Base-by-base conservation (phyloP, 2,797 vertebrate species). In the Clamator glandarius region DNA sequence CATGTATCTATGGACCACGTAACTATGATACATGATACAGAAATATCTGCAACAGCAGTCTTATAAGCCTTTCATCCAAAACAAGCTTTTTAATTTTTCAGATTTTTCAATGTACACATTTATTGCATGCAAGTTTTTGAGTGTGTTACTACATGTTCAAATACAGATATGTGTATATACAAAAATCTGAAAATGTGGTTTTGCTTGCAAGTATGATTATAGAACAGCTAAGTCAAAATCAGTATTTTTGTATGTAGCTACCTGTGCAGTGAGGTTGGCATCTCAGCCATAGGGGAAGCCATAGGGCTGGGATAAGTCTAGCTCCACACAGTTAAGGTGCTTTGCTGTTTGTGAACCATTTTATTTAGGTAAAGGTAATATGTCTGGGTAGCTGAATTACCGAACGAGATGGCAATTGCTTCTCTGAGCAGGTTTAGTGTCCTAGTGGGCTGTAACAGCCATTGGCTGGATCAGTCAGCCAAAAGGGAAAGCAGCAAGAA, bases 401-500 rank as follows among this genome's bases (percentile, higher is more conserved):
- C 62, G 48, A 70, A 84, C 31, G 29, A 54, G 59, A 64, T n/a
- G 36, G 23, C 1, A 2, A 50, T 62, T 85, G 20, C 28, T 13
- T 78, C 35, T 59, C 41, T 54, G 15, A 82, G 58, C 42, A 78
- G 33, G 42, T 51, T 31, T 20, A 23, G 19, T n/a, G 21, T 68
- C 31, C 33, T 76, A 48, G 36, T 44, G 81, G 55, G 75, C 16
- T 73, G 8, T 55, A 78, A 81, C 26, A 84, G 61, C 61, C 11
- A 28, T 52, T 78, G 33, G 21, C 15, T 88, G 39, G 41, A 86
- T 84, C 67, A 15, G 7, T 54, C 69, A 86, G 52, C 63, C 70
- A 68, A 86, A 90, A 79, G 80, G 33, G 41, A 92, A 95, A 94
- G 57, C 59, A 75, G 39, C 17, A 72, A 81, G 48, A 75, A 64